Evolutionary conservation across 2,797 vertebrate genomes (phyloP).

Genomic region (Oophaga sylvatica): DNA sequence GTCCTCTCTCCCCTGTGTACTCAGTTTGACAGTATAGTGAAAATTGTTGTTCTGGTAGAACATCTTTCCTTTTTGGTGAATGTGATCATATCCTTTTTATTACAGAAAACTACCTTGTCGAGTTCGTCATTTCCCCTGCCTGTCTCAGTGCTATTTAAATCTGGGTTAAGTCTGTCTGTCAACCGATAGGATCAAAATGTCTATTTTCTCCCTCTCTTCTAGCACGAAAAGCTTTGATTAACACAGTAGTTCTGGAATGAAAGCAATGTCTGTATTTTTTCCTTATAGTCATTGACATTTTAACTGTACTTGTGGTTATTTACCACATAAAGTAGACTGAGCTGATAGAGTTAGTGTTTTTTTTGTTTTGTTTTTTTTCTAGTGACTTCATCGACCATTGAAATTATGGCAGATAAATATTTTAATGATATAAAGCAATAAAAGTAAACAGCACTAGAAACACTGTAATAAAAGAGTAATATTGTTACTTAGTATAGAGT

Average conservation of each 20-base stretch:
- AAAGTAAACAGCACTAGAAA: constrained; percentile 13
- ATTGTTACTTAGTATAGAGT: constrained; percentile 6
- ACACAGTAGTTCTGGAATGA: constrained; percentile 48
- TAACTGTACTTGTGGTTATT: constrained; percentile 38
- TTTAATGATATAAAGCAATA: neutral
- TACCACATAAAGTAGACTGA: constrained; percentile 36
- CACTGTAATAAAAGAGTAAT: neutral
- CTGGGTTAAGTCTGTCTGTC: constrained; percentile 68
- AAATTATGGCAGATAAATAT: constrained; percentile 10
- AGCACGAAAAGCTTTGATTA: constrained; percentile 59
- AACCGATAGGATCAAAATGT: constrained; percentile 70
- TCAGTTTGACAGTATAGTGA: constrained; percentile 38
- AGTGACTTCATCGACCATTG: neutral
- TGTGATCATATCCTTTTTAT: constrained; percentile 55
- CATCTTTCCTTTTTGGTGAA: constrained; percentile 52
- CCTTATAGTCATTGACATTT: constrained; percentile 50
- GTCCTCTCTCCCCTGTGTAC: constrained; percentile 32
- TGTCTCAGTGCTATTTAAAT: constrained; percentile 66
- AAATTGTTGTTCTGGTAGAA: constrained; percentile 42
- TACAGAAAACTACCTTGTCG: constrained; percentile 50
- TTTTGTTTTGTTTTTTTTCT: neutral
- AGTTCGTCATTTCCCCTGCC: constrained; percentile 66
- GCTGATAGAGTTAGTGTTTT: constrained; percentile 7
- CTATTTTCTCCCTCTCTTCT: constrained; percentile 67
- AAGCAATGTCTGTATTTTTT: constrained; percentile 51